A percentile compares a stretch with the other conserved stretches of the same genome.
Evolutionary conservation across 2,888 invertebrate genomes (phyloP).

Genomic region (Watsonalla binaria): DNA sequence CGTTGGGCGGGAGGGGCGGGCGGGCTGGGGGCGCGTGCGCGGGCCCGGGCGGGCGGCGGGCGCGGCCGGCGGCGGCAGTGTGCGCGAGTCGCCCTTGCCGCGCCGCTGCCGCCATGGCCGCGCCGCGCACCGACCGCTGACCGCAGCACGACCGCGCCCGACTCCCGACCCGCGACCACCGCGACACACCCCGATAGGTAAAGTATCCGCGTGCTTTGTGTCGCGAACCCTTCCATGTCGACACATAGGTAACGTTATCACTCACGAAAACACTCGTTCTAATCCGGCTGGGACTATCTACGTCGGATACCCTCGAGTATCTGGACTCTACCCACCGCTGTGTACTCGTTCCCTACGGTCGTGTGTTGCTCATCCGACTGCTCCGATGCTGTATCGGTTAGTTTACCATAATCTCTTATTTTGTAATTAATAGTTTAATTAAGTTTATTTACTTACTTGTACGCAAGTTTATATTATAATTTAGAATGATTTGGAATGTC

Average conservation of each 20-base stretch:
- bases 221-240: constrained; percentile 47
- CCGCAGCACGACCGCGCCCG: constrained; percentile 47
- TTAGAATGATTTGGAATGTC: background rate
- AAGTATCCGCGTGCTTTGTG: constrained; percentile 48
- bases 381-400: constrained; percentile 74
- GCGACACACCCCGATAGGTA: constrained; percentile 48
- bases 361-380: constrained; percentile 72
- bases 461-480: constrained; percentile 5
- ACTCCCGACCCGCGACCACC: constrained; percentile 26
- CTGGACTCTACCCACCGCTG: constrained; percentile 39
- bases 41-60: constrained; percentile 21
- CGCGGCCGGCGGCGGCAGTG: constrained; percentile 53
- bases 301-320: constrained; percentile 29
- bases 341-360: constrained; percentile 46
- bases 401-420: constrained; percentile 31
- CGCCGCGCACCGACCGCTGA: constrained; percentile 64
- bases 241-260: constrained; percentile 58
- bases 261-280: constrained; percentile 43
- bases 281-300: constrained; percentile 36
- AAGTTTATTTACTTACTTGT: constrained; percentile 5
- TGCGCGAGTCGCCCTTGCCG: constrained; percentile 63
- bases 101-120: constrained; percentile 70
- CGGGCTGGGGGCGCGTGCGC: constrained; percentile 23
- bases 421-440: constrained; percentile 9
- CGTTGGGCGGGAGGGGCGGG: constrained; percentile 29